Conservation (phyloP, 2,888 invertebrate genomes). For the Dynastes hyllus region DNA sequence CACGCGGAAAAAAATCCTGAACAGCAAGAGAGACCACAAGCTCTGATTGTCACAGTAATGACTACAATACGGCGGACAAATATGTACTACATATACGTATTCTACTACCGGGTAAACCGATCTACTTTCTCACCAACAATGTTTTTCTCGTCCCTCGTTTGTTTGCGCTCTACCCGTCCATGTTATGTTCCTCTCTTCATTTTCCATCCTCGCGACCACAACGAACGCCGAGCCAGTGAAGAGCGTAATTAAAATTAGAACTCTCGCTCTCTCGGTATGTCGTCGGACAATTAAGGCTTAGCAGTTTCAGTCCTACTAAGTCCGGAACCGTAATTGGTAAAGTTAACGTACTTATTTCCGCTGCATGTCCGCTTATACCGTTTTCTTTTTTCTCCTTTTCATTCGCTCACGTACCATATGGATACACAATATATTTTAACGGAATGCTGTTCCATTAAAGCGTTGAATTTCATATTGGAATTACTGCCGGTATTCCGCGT, state of each 20-base stretch:
- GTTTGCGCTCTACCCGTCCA: neutral
- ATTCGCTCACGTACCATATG: neutral
- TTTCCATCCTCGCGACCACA: slow-evolving; percentile 8
- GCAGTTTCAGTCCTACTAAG: slow-evolving; percentile 29
- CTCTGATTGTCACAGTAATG: slow-evolving; percentile 41
- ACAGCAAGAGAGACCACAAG: slow-evolving; percentile 24
- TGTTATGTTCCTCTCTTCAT: slow-evolving; percentile 6
- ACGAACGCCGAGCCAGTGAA: slow-evolving; percentile 1
- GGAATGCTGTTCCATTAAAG: slow-evolving; percentile 27
- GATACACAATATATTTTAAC: slow-evolving; percentile 7
- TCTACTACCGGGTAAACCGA: neutral
- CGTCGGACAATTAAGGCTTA: slow-evolving; percentile 41
- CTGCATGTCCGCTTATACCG: slow-evolving; percentile 33
- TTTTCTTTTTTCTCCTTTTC: slow-evolving; percentile 21
- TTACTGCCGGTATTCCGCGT: neutral
- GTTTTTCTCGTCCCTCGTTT: slow-evolving; percentile 8
- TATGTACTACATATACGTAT: neutral
- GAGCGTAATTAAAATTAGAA: slow-evolving; percentile 42
- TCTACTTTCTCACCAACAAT: slow-evolving; percentile 29
- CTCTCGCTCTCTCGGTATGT: slow-evolving; percentile 19
- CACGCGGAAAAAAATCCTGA: neutral
- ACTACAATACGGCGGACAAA: slow-evolving; percentile 1
- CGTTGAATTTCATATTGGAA: slow-evolving; percentile 20
- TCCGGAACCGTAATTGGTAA: slow-evolving; percentile 42
- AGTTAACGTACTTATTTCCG: slow-evolving; percentile 42